Conservation (phyloP, 2,888 invertebrate genomes). For the Incurvaria masculella region DNA sequence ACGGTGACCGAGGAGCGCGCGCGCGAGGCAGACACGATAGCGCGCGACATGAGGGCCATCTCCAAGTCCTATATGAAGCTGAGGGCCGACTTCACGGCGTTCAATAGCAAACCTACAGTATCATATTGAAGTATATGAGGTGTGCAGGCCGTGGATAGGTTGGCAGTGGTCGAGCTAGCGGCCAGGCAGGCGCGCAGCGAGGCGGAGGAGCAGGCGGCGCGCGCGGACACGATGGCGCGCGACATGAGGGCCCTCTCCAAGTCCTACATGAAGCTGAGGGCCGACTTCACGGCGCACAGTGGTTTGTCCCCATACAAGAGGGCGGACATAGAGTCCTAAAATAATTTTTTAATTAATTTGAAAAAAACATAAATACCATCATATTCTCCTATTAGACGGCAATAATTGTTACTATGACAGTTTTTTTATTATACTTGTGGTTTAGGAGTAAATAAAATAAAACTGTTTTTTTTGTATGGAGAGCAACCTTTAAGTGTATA, state of each 20-base stretch:
- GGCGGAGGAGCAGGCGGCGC: conserved; percentile 28
- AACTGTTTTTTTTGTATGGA: too few species aligned
- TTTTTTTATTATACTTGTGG: too few species aligned
- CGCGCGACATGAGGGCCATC: conserved; percentile 38
- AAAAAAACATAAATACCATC: too few species aligned
- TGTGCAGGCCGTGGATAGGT: conserved; percentile 38
- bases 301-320: too few species aligned
- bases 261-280: conserved; percentile 41
- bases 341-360: too few species aligned
- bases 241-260: conserved; percentile 43
- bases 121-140: too few species aligned
- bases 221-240: conserved; percentile 31
- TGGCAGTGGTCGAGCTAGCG: conserved; percentile 49
- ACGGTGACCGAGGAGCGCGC: conserved; percentile 43
- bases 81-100: conserved; percentile 40
- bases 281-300: conserved; percentile 29
- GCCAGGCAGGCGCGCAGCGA: conserved; percentile 50
- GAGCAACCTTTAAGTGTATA: too few species aligned
- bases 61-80: conserved; percentile 45
- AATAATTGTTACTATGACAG: too few species aligned
- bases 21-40: conserved; percentile 33
- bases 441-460: too few species aligned
- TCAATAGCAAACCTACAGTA: conserved; percentile 24
- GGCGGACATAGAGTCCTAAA: too few species aligned
- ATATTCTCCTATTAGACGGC: too few species aligned